phyloP scores from a whole-genome alignment of 2,888 invertebrate genomes.

The Caenorhabditis imperialis region DNA sequence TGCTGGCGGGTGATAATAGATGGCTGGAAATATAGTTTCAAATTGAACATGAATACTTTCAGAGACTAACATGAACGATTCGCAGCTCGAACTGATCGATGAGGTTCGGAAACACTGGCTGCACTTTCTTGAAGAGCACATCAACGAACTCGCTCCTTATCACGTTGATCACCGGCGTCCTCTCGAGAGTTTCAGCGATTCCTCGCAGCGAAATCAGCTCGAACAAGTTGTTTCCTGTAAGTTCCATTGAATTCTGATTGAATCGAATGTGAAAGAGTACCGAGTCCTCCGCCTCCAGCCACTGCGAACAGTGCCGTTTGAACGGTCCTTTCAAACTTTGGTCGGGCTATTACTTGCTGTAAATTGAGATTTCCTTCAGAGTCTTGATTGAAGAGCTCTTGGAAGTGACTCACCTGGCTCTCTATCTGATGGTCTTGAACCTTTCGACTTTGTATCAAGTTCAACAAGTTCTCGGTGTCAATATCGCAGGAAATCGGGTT shows the following conservation, averaged over 20 bases:
- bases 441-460: slow-evolving; percentile 18
- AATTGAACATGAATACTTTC: too few species aligned
- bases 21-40: slow-evolving; percentile 1
- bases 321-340: slow-evolving; percentile 9
- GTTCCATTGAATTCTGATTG: too few species aligned
- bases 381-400: neutral
- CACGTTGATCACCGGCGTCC: slow-evolving; percentile 37
- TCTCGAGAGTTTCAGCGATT: slow-evolving; percentile 24
- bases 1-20: slow-evolving; percentile 4
- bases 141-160: slow-evolving; percentile 7
- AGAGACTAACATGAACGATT: slow-evolving; percentile 37
- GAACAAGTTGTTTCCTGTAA: slow-evolving; percentile 36
- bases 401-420: neutral
- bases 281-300: slow-evolving; percentile 14
- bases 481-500: slow-evolving; percentile 19
- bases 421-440: slow-evolving; percentile 14
- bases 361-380: neutral
- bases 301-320: slow-evolving; percentile 31
- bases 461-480: slow-evolving; percentile 25
- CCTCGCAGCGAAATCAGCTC: slow-evolving; percentile 40
- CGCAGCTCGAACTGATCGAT: slow-evolving; percentile 25
- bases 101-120: slow-evolving; percentile 42
- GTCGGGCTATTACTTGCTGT: too few species aligned
- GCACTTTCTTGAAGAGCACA: slow-evolving; percentile 11
- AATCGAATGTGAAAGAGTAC: slow-evolving; percentile 6